Evolutionary conservation across 2,113 vertebrate genomes (phyloP), one percentile per base, ranked within the genome.

Genomic region (Chamaea fasciata): DNA sequence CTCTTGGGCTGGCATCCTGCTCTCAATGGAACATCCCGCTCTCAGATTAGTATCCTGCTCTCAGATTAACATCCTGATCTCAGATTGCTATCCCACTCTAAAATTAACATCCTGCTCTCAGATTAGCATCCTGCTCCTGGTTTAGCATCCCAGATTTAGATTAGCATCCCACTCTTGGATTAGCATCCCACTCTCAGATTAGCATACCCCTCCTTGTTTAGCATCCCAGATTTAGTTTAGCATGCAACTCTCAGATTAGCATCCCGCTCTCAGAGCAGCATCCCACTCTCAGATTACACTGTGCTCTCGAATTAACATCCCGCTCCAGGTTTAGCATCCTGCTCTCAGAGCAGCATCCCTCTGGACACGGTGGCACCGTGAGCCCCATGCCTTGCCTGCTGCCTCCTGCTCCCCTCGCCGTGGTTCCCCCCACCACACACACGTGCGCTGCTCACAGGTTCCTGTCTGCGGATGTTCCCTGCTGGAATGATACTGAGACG

Each of bases 361-460:
- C 21, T 55, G 70, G n/a, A 8, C 62, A 27, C 41, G 2, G 47
- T 1, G 21, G 37, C 55, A 13, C 39, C 0, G 0, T 49, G 30
- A 67, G 27, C 41, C 42, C 35, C 31, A 0, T 8, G 39, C 55
- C 27, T 26, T 5, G 0, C 55, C 56, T 16, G 47, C 84, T 39
- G 30, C 67, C 20, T 64, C 64, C 33, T 9, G 9, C 60, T 83
- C 83, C 18, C 56, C 62, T 13, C 3, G 0, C 0, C 0, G 37
- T 31, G 20, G 5, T 44, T 81, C 13, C 15, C 28, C 24, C 28
- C 30, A 4, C 6, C 53, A 31, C 31, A 15, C 20, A 3, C 73
- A 39, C 3, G 2, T 33, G 37, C 30, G 49, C 8, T 7, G 4
- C 20, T 2, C 39, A 30, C 56, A 24, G 30, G 0, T 17, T 73